Evolutionary conservation across 2,113 vertebrate species (phyloP), one percentile per base, ranked within the genome.

Genomic region (Ginglymostoma cirratum): DNA sequence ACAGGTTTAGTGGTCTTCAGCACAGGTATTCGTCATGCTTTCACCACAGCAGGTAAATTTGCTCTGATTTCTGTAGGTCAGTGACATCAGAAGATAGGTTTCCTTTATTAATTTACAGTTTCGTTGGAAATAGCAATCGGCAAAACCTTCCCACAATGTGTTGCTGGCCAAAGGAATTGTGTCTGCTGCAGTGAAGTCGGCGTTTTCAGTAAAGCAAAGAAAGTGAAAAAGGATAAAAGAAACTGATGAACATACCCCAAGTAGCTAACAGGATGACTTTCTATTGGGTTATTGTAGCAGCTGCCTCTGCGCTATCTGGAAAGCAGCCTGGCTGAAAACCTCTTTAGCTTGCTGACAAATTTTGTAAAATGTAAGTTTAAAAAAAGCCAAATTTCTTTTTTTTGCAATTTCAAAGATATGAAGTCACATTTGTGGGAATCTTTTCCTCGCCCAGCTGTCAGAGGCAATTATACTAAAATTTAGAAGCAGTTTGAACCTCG

Each of bases 381-480:
- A 45, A 6, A 45, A 94, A 94, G 21, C 92, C 69, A 70, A 70
- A 45, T 72, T 72, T 42, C 38, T 72, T 23, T 34, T 34, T 66
- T 15, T 66, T 15, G 17, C 52, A 76, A 34, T 45, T 95, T 95
- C 42, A 95, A 45, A 52, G 45, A 90, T 17, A 34, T 95, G 42
- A 27, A 72, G 67, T 95, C 94, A 95, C 67, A 95, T 72, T 69
- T 70, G 27, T 95, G 94, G 98, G 97, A 97, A 97, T 97, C 98
- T 98, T 98, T 98, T 98, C 97, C 96, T 12, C 96, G 96, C 97
- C 97, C 96, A 96, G 97, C 98, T 98, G 98, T 98, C 98, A 97
- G 97, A 97, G 97, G 97, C 97, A 97, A 97, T 97, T 97, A 97
- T 97, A 97, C 98, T 97, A 98, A 97, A 97, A 97, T 98, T 97